Evolutionary conservation across 2,888 invertebrate genomes (phyloP).

Genomic region (Drosophila borealis): DNA sequence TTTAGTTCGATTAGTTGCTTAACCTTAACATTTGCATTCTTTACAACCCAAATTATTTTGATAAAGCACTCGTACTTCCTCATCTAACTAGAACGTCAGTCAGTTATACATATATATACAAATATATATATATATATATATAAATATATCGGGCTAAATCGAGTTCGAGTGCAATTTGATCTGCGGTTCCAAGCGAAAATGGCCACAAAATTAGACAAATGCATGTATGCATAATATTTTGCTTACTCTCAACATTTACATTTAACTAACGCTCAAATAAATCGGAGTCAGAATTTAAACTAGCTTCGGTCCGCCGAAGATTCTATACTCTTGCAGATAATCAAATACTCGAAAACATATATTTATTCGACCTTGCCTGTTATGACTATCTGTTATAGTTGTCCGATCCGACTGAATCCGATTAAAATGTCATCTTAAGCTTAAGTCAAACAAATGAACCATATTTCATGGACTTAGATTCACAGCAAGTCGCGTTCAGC

Average conservation of each 20-base stretch:
- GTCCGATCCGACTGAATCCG: no score
- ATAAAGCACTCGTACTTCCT: conserved; percentile 58
- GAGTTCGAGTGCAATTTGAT: not conserved
- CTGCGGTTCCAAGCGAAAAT: conserved; percentile 31
- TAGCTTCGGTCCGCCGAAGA: conserved; percentile 17
- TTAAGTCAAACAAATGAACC: not conserved
- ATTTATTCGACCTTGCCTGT: no score
- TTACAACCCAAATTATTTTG: conserved; percentile 50
- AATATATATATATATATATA: not conserved
- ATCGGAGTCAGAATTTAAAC: conserved; percentile 1
- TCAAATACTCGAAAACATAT: not conserved
- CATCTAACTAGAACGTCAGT: conserved; percentile 45
- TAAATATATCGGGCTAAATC: conserved; percentile 13
- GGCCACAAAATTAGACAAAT: conserved; percentile 30
- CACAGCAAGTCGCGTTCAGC: no score
- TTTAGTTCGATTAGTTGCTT: conserved; percentile 52
- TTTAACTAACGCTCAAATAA: conserved; percentile 27
- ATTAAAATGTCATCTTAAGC: no score
- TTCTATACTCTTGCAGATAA: conserved; percentile 21
- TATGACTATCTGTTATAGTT: no score
- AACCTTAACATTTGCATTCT: conserved; percentile 28
- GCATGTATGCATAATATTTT: conserved; percentile 54
- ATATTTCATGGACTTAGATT: not conserved
- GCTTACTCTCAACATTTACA: conserved; percentile 37
- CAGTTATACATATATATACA: conserved; percentile 10